Evolutionary conservation across 2,888 invertebrate species (phyloP), one percentile per base, ranked within the genome.

Genomic region (Synergus gifuensis): DNA sequence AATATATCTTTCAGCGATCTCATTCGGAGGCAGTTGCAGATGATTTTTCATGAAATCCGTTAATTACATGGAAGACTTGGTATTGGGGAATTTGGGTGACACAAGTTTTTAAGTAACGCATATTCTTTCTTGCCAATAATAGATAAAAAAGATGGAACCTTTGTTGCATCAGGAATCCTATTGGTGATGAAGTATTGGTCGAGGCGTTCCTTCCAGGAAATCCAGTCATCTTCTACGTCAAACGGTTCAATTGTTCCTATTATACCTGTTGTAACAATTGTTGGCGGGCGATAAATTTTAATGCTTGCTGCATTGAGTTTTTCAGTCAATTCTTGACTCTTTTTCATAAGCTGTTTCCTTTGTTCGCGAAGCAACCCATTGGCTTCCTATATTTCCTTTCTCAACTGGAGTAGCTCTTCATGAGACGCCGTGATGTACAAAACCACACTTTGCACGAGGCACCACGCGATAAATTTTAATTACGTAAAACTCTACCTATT

Each of bases 1-100:
- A 18, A 28, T 49, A 7, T 76, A 54, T 58, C 76, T 36, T 22
- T 76, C 54, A 1, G 28, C n/a, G 36, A 67, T 67, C 36, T 67
- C 67, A 28, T 40, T 67, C 5, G 67, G 67, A n/a, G 67, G 28
- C 36, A 36, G 67, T 14, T 67, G 67, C 36, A 67, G 67, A 67
- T 67, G 67, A 40, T 67, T 36, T 36, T 28, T 67, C 67, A 67
- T 67, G 14, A 67, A 36, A n/a, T 67, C 36, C 28, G 36, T 36
- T 28, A 67, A 67, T 8, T 22, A 22, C 14, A 11, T 5, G 2
- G 18, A 67, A 62, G 44, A 44, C 44, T 67, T 40, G 1, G 22
- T 36, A 8, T 36, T 28, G 22, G 28, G 2, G 11, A 22, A 40
- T n/a, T 40, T 8, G 28, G 67, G 22, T 36, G 22, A 2, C 67